Base-by-base conservation (phyloP, 2,113 vertebrate genomes). In the Ptilonorhynchus violaceus region DNA sequence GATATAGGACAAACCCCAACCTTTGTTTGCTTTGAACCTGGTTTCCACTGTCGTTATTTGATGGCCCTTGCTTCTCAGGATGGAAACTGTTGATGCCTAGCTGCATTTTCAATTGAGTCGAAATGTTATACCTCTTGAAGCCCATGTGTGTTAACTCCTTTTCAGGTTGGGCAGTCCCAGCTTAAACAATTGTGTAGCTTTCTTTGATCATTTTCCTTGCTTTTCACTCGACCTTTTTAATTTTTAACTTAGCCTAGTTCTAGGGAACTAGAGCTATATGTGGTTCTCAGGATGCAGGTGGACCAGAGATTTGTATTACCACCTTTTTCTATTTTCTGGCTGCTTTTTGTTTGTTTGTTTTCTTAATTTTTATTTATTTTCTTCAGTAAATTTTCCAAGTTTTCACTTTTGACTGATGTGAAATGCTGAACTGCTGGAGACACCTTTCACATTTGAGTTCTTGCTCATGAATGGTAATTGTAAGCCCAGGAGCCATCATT, bases 1-100 rank as follows among this genome's bases (percentile, higher is more conserved):
- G 6, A 9, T 47, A 33, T 18, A 58, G 27, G 31, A 56, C 16
- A 70, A 28, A 35, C 14, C 2, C 0, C 8, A 37, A 1, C 7
- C 7, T 70, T 56, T 49, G 5, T 91, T 91, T 79, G 13, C 62
- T 86, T 42, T 72, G 49, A 68, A 72, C 17, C 11, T 60, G 4
- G 0, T 77, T 93, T 72, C 19, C 16, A 6, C 16, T 30, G 1
- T 50, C 18, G 79, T 60, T 87, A 21, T 74, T 77, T 85, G 28
- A 25, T 74, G 13, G 16, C 3, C 16, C 2, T 3, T 46, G 8
- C 7, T 85, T 92, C 10, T 90, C 20, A 42, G 47, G 55, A 62
- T 16, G 55, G 41, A 49, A 59, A 10, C 18, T 2, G 1, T 35
- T 85, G 62, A 47, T 79, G 13, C 30, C 31, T 81, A 46, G 15